Conservation (phyloP, 2,113 vertebrate species). For the Sminthopsis crassicaudata region DNA sequence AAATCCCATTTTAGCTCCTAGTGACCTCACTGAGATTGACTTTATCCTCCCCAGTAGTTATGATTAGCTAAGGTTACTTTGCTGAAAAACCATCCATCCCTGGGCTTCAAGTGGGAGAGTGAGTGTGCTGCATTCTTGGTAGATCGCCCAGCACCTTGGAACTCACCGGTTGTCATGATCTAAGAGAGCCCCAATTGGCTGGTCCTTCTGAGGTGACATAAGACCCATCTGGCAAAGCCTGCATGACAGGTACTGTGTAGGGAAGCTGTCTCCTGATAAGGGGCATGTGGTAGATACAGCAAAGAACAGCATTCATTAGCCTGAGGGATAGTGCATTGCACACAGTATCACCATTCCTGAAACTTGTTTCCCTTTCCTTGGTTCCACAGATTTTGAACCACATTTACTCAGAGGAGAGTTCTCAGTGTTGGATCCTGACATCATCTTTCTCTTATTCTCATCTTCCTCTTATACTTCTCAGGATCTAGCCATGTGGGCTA, state of each 20-base stretch:
- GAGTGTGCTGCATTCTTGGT: conserved; percentile 65
- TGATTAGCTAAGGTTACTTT: conserved; percentile 76
- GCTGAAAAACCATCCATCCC: conserved; percentile 58
- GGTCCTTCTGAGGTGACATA: conserved; percentile 38
- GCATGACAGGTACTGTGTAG: conserved; percentile 14
- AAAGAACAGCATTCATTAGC: background rate
- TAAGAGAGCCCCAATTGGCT: conserved; percentile 65
- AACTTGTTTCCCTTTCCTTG: conserved; percentile 29
- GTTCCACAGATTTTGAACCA: conserved; percentile 12
- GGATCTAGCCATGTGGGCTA: no score
- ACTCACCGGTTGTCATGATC: conserved; percentile 70
- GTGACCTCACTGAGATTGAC: conserved; percentile 69
- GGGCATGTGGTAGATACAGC: background rate
- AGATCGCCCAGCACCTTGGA: conserved; percentile 50
- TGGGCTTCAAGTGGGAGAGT: conserved; percentile 64
- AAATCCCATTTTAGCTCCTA: conserved; percentile 55
- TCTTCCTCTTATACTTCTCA: background rate
- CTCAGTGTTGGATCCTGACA: background rate
- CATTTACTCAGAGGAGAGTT: conserved; percentile 21
- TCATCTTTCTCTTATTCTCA: background rate
- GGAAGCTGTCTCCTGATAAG: background rate
- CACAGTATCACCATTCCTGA: background rate
- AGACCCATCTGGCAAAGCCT: conserved; percentile 14
- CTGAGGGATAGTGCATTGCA: background rate
- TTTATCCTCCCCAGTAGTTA: conserved; percentile 55